Evolutionary conservation across 2,888 invertebrate genomes (phyloP), one percentile per base, ranked within the genome.

Genomic region (Eulithis testata): DNA sequence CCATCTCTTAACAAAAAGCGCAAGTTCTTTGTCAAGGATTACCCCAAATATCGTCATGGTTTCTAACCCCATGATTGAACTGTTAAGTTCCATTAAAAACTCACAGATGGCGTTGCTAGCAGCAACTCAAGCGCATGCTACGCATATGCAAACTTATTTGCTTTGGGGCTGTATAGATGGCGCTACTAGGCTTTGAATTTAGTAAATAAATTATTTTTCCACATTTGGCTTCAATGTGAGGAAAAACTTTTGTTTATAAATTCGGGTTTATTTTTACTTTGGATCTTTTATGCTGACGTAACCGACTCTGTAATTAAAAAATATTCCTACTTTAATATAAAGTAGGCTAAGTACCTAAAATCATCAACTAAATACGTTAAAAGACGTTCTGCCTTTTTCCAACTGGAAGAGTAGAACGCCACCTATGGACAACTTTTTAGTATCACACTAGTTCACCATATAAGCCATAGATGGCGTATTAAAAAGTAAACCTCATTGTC

Each of bases 381-480:
- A 9, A 40, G 8, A 5, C 9, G 5, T 40, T 8, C 47, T 21
- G 40, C 8, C 40, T 2, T 49, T 21, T 21, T 49, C 49, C 49
- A 21, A 49, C 11, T 37, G 11, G 12, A 45, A 53, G 36, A 31
- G 4, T 27, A 14, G 5, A 57, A 9, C 53, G 58, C 53, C 63
- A 63, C 58, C 63, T 63, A 11, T 63, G 5, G 3, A 45, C 12
- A 40, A 43, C 9, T 0, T 14, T 45, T 36, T 36, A 50, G 54
- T 21, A 27, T 11, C 43, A 11, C 40, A 43, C 5, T 52, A 3
- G 12, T 66, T 57, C 49, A 11, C 21, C 11, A 5, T 3, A 12
- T 36, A n/a, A 21, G 4, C 4, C 36, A 58, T 49, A 67, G 67
- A 61, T 67, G 63, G 74, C 77, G 76, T 75, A 31, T 6, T 31